Conservation (phyloP, 2,888 invertebrate genomes). For the Limnephilus marmoratus region DNA sequence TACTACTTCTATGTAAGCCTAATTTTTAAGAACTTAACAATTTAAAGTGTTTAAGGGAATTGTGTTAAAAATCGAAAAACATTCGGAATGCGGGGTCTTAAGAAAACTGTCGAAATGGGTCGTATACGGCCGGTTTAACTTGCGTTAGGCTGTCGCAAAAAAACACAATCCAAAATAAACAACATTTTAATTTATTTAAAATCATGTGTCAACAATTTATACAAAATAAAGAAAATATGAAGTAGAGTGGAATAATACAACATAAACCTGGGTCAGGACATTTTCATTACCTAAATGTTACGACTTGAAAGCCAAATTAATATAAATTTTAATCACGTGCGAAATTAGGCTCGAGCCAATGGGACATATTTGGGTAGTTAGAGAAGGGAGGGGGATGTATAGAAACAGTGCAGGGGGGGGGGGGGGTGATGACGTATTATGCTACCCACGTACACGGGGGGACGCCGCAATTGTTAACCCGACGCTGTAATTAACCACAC, state of each 20-base stretch:
- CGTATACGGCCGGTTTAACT: no score
- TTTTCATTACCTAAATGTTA: not conserved
- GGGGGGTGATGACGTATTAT: slow-evolving; percentile 32
- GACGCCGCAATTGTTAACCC: slow-evolving; percentile 22
- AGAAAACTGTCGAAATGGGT: no score
- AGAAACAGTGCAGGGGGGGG: not conserved
- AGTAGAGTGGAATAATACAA: not conserved
- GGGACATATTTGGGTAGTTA: slow-evolving; percentile 9
- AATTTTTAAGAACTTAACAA: no score
- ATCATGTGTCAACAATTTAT: not conserved
- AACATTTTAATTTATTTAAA: not conserved
- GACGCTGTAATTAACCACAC: slow-evolving; percentile 39
- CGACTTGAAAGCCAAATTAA: not conserved
- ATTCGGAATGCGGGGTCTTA: no score
- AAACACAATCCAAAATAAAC: no score
- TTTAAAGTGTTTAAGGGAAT: no score
- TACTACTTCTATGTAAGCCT: no score
- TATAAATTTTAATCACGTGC: slow-evolving; percentile 36
- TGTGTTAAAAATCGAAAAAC: no score
- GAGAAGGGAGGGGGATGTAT: not conserved
- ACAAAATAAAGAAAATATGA: no score
- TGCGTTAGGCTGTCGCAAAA: no score
- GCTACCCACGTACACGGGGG: slow-evolving; percentile 38
- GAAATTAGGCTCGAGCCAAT: slow-evolving; percentile 34
- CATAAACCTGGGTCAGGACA: not conserved